Conservation (phyloP, 2,888 invertebrate genomes). For the Yponomeuta sedellus region DNA sequence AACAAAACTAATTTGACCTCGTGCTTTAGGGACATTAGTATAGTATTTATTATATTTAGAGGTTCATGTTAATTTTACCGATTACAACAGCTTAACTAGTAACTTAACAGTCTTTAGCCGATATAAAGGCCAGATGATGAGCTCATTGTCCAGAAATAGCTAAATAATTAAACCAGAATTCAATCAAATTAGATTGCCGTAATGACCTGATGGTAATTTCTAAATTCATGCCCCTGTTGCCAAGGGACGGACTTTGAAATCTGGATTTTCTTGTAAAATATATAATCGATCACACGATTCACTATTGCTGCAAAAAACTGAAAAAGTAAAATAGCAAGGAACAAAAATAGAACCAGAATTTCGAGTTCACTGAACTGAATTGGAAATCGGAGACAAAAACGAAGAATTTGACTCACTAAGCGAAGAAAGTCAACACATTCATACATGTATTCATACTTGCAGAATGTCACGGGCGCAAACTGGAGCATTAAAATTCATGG, state of each 20-base stretch:
- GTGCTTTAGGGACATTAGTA: no score
- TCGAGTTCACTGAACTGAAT: neutral
- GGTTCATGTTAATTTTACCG: neutral
- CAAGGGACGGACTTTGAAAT: neutral
- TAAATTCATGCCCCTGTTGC: neutral
- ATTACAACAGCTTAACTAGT: neutral
- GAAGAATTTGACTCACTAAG: conserved; percentile 5
- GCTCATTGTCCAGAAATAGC: neutral
- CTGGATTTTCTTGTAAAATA: no score
- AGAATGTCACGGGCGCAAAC: neutral
- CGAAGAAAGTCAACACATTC: conserved; percentile 9
- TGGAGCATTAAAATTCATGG: conserved; percentile 3
- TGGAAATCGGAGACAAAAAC: neutral
- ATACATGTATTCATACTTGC: neutral
- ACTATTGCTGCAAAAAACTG: no score
- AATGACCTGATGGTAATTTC: neutral
- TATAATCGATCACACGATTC: neutral
- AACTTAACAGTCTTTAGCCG: neutral
- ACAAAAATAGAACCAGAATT: neutral
- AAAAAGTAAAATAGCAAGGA: neutral
- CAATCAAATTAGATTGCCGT: no score
- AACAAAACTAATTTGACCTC: no score
- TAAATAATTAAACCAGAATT: no score
- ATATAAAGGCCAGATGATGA: neutral
- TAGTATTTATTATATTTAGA: no score